Evolutionary conservation across 2,113 vertebrate species (phyloP).

Genomic region (Ailuropoda melanoleuca): DNA sequence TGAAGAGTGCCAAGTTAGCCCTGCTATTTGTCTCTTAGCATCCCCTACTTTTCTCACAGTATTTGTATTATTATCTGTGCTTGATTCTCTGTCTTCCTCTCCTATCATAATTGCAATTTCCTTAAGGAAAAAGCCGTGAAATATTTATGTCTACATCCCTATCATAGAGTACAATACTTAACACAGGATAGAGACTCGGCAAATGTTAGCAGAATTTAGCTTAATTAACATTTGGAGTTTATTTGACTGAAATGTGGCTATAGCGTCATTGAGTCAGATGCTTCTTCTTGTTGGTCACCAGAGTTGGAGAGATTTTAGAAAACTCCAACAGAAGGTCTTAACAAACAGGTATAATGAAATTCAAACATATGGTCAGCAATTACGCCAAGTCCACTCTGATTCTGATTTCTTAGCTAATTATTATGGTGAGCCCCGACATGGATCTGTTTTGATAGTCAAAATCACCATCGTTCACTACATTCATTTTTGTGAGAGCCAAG

Average conservation of each 20-base stretch:
- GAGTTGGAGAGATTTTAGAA: not conserved
- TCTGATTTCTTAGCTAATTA: slow-evolving; percentile 26
- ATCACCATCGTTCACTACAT: not conserved
- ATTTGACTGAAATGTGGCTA: not conserved
- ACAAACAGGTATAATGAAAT: not conserved
- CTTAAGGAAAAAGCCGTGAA: not conserved
- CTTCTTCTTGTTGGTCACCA: not conserved
- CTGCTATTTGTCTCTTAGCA: not conserved
- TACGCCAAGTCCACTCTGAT: not conserved
- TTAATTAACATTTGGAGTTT: not conserved
- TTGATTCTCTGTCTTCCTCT: not conserved
- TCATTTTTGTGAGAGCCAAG: not conserved
- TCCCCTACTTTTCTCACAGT: not conserved
- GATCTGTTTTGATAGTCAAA: not conserved
- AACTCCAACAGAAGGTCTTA: not conserved
- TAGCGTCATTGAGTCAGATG: not conserved
- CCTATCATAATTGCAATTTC: not conserved
- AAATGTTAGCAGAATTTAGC: slow-evolving; percentile 19
- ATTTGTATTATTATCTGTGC: not conserved
- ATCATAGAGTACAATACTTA: not conserved
- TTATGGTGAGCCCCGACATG: not conserved
- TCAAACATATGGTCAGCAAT: slow-evolving; percentile 12
- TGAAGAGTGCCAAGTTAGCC: not conserved
- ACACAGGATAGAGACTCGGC: not conserved
- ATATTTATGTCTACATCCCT: not conserved